phyloP scores from a whole-genome alignment of 2,888 invertebrate genomes.

The Drosophila nigricruria region DNA sequence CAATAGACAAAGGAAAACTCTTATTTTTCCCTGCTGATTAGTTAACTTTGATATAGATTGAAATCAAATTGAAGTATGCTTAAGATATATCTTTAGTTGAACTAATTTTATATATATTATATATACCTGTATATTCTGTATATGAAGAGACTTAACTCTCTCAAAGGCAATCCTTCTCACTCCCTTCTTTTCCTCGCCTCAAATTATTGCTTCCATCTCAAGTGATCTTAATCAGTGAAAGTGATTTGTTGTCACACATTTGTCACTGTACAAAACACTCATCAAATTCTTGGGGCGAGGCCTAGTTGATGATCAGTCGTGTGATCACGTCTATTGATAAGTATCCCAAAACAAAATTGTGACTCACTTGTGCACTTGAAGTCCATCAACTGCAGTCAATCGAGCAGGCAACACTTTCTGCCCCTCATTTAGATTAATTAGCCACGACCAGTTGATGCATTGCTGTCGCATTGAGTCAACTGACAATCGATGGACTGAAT shows the following conservation, averaged over 20 bases:
- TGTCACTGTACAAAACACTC: slow-evolving; percentile 72
- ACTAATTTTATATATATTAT: background rate
- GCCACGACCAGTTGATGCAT: slow-evolving; percentile 59
- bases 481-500: slow-evolving; percentile 17
- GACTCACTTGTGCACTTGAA: slow-evolving; percentile 46
- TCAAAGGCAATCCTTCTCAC: background rate
- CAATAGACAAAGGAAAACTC: background rate
- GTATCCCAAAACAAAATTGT: slow-evolving; percentile 55
- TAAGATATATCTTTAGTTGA: background rate
- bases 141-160: background rate
- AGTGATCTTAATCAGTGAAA: slow-evolving; percentile 54
- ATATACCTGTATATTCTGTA: background rate
- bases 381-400: slow-evolving; percentile 5
- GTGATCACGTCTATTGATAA: slow-evolving; percentile 41
- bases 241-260: slow-evolving; percentile 79
- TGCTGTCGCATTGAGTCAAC: slow-evolving; percentile 45
- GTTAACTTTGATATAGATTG: background rate
- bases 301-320: slow-evolving; percentile 18
- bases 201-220: slow-evolving; percentile 31
- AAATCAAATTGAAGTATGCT: background rate
- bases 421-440: slow-evolving; percentile 59
- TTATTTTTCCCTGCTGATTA: too few species aligned
- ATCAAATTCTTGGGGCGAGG: slow-evolving; percentile 34
- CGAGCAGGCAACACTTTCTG: slow-evolving; percentile 55
- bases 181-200: background rate